Base-by-base conservation (phyloP, 2,113 vertebrate species). In the Antidorcas marsupialis region DNA sequence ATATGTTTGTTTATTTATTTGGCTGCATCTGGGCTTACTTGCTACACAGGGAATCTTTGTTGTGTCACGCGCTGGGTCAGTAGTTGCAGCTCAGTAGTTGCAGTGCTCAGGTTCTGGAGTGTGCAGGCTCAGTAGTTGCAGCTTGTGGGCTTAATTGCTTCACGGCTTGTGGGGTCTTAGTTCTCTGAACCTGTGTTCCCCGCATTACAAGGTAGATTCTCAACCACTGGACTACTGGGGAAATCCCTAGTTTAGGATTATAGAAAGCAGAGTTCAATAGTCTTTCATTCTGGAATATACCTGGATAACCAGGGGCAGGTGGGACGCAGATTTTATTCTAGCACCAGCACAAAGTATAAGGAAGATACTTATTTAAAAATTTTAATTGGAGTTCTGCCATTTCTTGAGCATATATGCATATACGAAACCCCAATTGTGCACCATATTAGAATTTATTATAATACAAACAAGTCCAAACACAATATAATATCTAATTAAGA, bases 391-490 rank as follows among this genome's bases (percentile, higher is more conserved):
- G 43, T 90, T 59, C 25, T 94, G 81, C 76, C 84, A 14, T 79
- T 74, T 55, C 50, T 95, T 76, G 28, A 89, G 52, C 21, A 53
- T n/a, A 57, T 47, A 93, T 30, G 28, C 78, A 94, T 93, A 92
- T 81, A 92, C 64, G 84, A 90, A 11, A 96, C 7, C 97, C 97
- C 95, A 91, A 57, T 25, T 98, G 89, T 71, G 98, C 97, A 99
- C 98, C 98, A 96, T 97, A 71, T 98, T 96, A 97, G 97, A 98
- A 98, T 99, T 99, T 99, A 99, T 99, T 99, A 98, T 98, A 95
- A 98, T 99, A 99, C 98, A 99, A 99, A 99, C 98, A 98, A 98
- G 98, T 98, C 97, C 98, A 98, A 99, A 98, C 98, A 99, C 98
- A 98, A 98, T 98, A 98, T 98, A 98, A 97, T 97, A 71, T 98